phyloP scores from a whole-genome alignment of 2,113 vertebrate genomes.

The Ursus arctos region DNA sequence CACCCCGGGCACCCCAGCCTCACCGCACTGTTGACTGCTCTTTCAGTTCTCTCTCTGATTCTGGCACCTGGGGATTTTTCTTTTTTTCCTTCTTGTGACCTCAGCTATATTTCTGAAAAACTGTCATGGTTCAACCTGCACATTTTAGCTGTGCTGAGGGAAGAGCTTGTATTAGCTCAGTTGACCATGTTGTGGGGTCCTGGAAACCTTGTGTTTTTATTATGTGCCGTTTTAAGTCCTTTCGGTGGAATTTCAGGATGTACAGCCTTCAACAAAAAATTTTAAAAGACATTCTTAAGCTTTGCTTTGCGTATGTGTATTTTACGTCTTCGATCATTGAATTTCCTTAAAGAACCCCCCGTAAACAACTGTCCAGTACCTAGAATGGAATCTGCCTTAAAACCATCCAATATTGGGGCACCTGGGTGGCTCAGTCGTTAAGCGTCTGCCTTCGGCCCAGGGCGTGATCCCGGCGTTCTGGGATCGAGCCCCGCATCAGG shows the following conservation, averaged over 20 bases:
- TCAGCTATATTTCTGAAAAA: not conserved
- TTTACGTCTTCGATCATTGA: not conserved
- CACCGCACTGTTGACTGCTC: not conserved
- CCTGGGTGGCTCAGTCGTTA: too few species aligned
- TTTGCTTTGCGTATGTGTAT: not conserved
- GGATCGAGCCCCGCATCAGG: too few species aligned
- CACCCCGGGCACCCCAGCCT: not conserved
- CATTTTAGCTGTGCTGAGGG: too few species aligned
- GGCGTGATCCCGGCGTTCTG: too few species aligned
- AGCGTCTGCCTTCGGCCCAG: too few species aligned
- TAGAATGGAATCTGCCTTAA: not conserved
- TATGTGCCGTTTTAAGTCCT: not conserved
- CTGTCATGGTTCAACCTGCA: not conserved
- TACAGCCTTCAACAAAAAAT: not conserved
- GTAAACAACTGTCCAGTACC: not conserved
- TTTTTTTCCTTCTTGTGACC: not conserved
- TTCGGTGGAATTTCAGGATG: not conserved
- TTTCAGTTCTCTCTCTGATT: not conserved
- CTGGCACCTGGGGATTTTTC: not conserved
- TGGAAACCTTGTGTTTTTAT: not conserved
- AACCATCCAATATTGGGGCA: not conserved
- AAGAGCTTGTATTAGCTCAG: not conserved
- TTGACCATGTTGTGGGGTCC: fast-evolving
- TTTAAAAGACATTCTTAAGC: not conserved
- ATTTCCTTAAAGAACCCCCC: not conserved